These are phyloP conservation scores for Podiceps cristatus DNA, from an alignment of 2,113 vertebrate genomes.

Conservation along the genomic window DNA sequence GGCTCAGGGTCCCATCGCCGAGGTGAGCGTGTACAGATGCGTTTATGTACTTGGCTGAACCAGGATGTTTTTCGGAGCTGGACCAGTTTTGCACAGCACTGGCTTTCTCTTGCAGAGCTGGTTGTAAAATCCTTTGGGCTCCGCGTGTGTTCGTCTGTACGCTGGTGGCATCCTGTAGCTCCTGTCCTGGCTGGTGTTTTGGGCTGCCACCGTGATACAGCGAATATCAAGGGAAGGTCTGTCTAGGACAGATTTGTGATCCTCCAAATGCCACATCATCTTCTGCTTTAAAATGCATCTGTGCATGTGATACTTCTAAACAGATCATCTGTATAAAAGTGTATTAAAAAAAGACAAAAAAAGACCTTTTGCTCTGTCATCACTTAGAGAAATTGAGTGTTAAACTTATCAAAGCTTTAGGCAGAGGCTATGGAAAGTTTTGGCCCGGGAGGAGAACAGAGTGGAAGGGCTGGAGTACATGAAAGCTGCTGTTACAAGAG, in stretches of 20 bases:
- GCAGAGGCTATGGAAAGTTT: neutral
- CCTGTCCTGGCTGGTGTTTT: neutral
- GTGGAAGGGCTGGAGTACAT: neutral
- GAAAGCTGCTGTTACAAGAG: neutral
- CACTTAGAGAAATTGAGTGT: neutral
- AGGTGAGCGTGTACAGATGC: neutral
- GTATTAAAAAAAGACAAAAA: too few species aligned
- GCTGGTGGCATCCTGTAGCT: neutral
- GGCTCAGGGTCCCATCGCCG: neutral
- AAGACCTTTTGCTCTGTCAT: neutral
- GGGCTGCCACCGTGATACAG: neutral
- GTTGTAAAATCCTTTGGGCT: neutral
- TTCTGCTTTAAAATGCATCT: neutral
- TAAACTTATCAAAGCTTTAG: neutral
- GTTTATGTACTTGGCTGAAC: neutral
- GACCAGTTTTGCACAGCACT: neutral
- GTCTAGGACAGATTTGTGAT: neutral
- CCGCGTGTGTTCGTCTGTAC: neutral
- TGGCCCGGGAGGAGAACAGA: neutral
- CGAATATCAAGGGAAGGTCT: neutral
- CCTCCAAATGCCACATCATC: neutral
- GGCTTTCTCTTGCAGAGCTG: neutral
- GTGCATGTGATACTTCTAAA: neutral
- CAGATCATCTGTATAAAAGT: neutral
- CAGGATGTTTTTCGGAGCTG: neutral